Percentiles rank a stretch among this genome's conserved stretches.
Conservation (phyloP, 2,113 vertebrate species). For the Probosciger aterrimus region DNA sequence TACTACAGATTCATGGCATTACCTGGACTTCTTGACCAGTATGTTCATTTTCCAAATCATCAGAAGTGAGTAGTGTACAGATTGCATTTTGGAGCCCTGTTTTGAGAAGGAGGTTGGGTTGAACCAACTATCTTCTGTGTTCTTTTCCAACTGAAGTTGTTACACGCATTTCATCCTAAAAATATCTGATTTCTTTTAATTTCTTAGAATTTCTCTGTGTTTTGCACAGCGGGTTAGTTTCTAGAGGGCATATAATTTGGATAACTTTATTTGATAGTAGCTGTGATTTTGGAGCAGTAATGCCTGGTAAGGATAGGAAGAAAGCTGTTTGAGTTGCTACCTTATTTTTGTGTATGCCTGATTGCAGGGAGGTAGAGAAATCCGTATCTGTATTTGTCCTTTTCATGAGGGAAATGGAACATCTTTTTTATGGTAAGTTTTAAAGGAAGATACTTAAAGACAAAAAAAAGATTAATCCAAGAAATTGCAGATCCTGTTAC, state of each 20-base stretch:
- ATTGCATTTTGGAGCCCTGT: neutral
- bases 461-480: neutral
- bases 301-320: neutral
- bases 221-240: neutral
- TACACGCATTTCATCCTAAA: neutral
- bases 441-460: neutral
- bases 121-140: neutral
- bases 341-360: neutral
- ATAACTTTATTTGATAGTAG: neutral
- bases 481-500: neutral
- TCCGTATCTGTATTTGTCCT: neutral
- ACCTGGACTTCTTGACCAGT: neutral
- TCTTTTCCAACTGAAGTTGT: neutral
- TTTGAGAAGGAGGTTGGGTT: neutral
- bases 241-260: neutral
- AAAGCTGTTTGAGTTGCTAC: neutral
- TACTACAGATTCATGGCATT: neutral
- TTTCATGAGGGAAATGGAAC: neutral
- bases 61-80: neutral
- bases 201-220: neutral
- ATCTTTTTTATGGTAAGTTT: neutral
- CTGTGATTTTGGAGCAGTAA: neutral
- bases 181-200: neutral
- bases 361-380: neutral
- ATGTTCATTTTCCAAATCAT: neutral